These are phyloP conservation scores for Todiramphus chloris DNA, from an alignment of 2,113 vertebrate genomes.

Conservation along the genomic window DNA sequence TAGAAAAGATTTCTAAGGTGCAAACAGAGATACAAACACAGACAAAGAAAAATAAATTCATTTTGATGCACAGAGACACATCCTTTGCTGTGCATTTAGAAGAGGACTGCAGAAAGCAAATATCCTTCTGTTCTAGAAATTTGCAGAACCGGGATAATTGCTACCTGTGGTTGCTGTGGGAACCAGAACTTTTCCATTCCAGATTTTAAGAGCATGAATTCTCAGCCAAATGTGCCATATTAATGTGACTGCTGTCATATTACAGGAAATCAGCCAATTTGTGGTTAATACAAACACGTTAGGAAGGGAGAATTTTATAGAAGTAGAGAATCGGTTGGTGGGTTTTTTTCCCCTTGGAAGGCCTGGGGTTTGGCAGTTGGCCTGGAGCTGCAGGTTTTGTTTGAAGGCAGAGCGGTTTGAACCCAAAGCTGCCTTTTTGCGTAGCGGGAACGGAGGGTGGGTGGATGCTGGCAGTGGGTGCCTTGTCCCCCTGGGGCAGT, in stretches of 20 bases:
- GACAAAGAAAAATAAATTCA: not conserved
- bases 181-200: conserved; percentile 61
- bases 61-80: not conserved
- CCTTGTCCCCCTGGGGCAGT: not conserved
- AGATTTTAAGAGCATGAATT: conserved; percentile 8
- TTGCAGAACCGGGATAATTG: conserved; percentile 57
- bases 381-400: not conserved
- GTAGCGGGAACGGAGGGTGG: rapidly evolving
- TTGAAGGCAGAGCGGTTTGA: not conserved
- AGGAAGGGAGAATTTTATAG: not conserved
- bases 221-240: conserved; percentile 20
- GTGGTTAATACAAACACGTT: not conserved
- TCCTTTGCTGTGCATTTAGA: not conserved
- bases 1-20: not conserved
- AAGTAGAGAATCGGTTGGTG: not conserved
- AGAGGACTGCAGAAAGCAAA: conserved; percentile 21
- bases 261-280: conserved; percentile 17
- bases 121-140: conserved; percentile 23
- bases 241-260: not conserved
- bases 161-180: conserved; percentile 72
- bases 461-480: not conserved
- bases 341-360: not conserved
- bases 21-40: not conserved
- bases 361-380: not conserved
- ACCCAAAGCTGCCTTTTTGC: not conserved